Percentiles rank a stretch among this genome's conserved stretches.
Conservation (phyloP, 92 coral and sea anemone genomes). For the Micromussa lordhowensis region DNA sequence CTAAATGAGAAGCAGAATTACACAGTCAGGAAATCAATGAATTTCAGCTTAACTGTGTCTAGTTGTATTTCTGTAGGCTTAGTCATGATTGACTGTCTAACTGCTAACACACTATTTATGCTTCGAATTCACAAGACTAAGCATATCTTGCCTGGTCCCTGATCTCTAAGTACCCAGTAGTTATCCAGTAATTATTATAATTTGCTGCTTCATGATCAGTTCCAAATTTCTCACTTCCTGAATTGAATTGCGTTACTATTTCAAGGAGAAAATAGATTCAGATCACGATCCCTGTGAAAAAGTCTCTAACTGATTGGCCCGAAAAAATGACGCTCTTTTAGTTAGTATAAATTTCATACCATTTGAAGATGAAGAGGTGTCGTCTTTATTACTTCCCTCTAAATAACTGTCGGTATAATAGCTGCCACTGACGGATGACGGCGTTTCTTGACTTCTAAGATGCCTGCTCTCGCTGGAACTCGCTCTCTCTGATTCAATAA, state of each 20-base stretch:
- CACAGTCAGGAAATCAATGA: neutral
- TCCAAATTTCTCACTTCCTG: neutral
- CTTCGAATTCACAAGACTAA: too few relatives aligned
- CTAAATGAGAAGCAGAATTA: neutral
- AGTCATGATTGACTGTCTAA: too few relatives aligned
- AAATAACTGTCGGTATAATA: conserved; percentile 34
- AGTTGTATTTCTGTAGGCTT: too few relatives aligned
- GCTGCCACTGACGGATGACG: conserved; percentile 32
- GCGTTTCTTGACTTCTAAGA: neutral
- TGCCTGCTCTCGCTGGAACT: neutral
- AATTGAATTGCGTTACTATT: neutral
- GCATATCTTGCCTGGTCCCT: too few relatives aligned
- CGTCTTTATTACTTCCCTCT: conserved; percentile 26
- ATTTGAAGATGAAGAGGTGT: conserved; percentile 16
- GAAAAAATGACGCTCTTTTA: too few relatives aligned
- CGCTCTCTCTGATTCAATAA: conserved; percentile 34
- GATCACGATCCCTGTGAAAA: neutral
- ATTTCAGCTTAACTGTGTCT: neutral
- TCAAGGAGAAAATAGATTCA: neutral
- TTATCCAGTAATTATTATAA: too few relatives aligned
- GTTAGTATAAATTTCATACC: neutral
- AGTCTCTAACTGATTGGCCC: neutral
- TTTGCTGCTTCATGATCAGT: neutral
- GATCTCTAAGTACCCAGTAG: too few relatives aligned
- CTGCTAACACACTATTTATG: too few relatives aligned